phyloP scores from a whole-genome alignment of 2,113 vertebrate species.

The Eulemur macaco region DNA sequence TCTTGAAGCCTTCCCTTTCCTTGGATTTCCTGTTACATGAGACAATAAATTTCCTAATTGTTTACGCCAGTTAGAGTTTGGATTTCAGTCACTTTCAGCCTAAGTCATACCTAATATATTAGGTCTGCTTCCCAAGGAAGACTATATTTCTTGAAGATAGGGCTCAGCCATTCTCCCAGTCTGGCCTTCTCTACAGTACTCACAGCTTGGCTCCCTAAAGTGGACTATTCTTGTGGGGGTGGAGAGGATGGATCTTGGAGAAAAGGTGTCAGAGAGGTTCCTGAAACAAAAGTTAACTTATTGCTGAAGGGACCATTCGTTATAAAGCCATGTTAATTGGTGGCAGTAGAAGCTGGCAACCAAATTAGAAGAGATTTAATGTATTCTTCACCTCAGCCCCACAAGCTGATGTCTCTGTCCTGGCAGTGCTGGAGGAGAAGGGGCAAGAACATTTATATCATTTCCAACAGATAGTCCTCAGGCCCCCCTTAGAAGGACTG shows the following conservation, averaged over 20 bases:
- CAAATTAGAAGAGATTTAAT: constrained; percentile 11
- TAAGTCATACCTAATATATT: not conserved
- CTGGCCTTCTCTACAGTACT: not conserved
- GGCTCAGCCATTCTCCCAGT: not conserved
- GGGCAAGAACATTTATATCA: not conserved
- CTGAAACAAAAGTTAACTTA: constrained; percentile 39
- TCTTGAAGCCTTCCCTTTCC: not conserved
- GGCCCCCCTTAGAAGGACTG: not conserved
- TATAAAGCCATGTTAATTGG: constrained; percentile 17
- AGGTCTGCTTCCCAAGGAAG: constrained; percentile 21
- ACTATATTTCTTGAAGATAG: not conserved
- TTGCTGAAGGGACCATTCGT: not conserved
- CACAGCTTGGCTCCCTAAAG: not conserved
- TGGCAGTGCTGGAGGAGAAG: not conserved
- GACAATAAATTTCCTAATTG: not conserved
- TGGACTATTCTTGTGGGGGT: not conserved
- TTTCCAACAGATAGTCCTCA: constrained; percentile 8
- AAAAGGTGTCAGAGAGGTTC: not conserved
- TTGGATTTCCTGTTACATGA: not conserved
- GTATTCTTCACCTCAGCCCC: not conserved
- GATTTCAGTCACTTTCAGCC: constrained; percentile 43
- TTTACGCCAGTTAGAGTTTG: not conserved
- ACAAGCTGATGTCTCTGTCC: not conserved
- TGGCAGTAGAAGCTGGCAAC: constrained; percentile 6
- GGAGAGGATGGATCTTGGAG: not conserved